phyloP scores from a whole-genome alignment of 2,888 invertebrate species.

The Aporophyla lueneburgensis region DNA sequence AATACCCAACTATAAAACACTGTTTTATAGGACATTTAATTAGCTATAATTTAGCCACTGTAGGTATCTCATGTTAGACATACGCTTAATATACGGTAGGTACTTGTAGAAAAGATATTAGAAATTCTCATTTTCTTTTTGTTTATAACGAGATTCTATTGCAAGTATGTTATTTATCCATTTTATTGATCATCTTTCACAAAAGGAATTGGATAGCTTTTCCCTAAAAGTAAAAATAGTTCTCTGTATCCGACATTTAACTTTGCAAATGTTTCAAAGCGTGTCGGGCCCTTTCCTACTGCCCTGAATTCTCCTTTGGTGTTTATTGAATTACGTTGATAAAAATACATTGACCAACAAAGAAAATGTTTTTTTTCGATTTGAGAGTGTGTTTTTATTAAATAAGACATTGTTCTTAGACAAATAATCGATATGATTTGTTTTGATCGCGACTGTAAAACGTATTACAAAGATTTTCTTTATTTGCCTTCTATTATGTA shows the following conservation, averaged over 20 bases:
- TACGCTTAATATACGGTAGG: too few relatives aligned
- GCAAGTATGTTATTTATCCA: too few relatives aligned
- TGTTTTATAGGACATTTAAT: not conserved
- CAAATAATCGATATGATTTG: not conserved
- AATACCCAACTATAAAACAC: not conserved
- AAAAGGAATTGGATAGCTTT: constrained; percentile 46
- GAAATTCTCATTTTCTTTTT: too few relatives aligned
- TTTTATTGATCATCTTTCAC: constrained; percentile 34
- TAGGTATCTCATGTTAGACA: not conserved
- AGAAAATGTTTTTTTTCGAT: constrained; percentile 10
- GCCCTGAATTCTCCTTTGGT: constrained; percentile 21
- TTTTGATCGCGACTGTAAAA: not conserved
- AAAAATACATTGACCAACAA: constrained; percentile 23
- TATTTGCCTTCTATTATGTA: too few relatives aligned
- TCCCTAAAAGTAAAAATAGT: constrained; percentile 32
- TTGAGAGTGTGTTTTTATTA: constrained; percentile 22
- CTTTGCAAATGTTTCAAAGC: constrained; percentile 45
- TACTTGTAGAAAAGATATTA: too few relatives aligned
- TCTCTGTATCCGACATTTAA: constrained; percentile 52
- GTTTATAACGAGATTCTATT: too few relatives aligned
- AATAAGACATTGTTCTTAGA: not conserved
- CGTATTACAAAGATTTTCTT: not conserved
- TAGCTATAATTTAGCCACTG: not conserved
- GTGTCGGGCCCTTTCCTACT: constrained; percentile 24
- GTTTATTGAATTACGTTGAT: constrained; percentile 45